A percentile compares a stretch with the other conserved stretches of the same genome.
Conservation (phyloP, 2,888 invertebrate species). For the Noctua janthina region DNA sequence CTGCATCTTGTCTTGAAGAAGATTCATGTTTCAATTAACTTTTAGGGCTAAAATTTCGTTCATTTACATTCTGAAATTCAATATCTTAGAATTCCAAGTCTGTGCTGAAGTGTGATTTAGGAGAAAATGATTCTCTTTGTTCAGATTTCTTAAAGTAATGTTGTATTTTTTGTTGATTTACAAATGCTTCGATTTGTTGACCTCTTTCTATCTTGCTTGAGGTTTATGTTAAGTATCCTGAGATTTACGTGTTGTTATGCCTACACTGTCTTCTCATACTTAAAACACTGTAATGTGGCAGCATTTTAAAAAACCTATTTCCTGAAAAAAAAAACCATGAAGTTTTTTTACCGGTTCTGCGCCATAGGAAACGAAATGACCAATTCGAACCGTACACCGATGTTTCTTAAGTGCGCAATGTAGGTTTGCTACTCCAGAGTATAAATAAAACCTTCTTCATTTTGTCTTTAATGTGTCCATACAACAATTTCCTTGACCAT, state of each 20-base stretch:
- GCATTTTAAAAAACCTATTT: not conserved
- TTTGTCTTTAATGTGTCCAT: not conserved
- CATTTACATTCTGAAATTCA: conserved; percentile 15
- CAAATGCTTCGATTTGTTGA: not conserved
- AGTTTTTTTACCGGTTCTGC: not conserved
- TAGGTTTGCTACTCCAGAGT: not conserved
- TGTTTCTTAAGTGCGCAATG: not conserved
- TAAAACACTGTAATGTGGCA: not conserved
- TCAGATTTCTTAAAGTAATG: not conserved
- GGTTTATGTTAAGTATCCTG: not conserved
- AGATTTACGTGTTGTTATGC: not conserved
- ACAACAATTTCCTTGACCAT: conserved; percentile 79
- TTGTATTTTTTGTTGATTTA: not conserved
- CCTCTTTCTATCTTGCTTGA: not conserved
- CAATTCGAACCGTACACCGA: not conserved
- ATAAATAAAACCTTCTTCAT: not conserved
- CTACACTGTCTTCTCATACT: not conserved
- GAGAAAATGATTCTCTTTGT: not conserved
- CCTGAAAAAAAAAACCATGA: too few relatives aligned
- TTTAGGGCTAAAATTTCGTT: not conserved
- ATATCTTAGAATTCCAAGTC: conserved; percentile 12
- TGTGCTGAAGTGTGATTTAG: not conserved
- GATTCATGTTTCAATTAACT: conserved; percentile 25
- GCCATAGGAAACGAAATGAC: not conserved
- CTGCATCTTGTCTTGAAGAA: conserved; percentile 9